Evolutionary conservation across 2,113 vertebrate genomes (phyloP).

Genomic region (Oryzias celebensis): DNA sequence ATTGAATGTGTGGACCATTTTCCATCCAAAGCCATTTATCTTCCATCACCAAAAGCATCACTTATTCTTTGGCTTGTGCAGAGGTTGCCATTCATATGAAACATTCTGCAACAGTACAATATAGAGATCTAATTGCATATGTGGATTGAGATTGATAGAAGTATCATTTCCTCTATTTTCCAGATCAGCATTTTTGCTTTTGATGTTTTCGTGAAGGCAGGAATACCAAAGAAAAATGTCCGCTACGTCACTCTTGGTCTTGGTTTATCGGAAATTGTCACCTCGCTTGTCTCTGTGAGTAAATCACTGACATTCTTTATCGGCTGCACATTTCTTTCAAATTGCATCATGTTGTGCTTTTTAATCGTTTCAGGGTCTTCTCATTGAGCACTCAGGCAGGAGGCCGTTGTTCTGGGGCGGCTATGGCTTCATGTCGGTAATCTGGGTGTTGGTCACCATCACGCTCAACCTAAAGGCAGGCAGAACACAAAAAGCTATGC

Average conservation of each 20-base stretch:
- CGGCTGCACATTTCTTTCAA: background rate
- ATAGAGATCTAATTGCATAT: too few species aligned
- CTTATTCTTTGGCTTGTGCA: too few species aligned
- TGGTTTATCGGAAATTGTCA: constrained; percentile 76
- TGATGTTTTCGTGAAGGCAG: constrained; percentile 75
- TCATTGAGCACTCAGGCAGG: constrained; percentile 81
- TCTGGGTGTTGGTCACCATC: constrained; percentile 73
- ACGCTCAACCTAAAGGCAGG: constrained; percentile 78
- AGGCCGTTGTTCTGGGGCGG: constrained; percentile 76
- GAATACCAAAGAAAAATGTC: constrained; percentile 72
- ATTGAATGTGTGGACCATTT: too few species aligned
- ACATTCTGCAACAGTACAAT: too few species aligned
- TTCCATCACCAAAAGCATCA: too few species aligned
- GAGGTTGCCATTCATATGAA: too few species aligned
- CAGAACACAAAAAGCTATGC: background rate
- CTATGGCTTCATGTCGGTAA: constrained; percentile 70
- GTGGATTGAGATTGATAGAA: too few species aligned
- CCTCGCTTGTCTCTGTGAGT: constrained; percentile 80
- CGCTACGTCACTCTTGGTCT: constrained; percentile 81
- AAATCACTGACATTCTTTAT: background rate
- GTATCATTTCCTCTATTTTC: background rate
- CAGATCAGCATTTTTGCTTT: constrained; percentile 83
- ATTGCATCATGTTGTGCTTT: background rate
- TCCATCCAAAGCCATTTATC: too few species aligned
- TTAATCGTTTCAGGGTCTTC: constrained; percentile 66